Percentiles rank a stretch among this genome's conserved stretches.
These are phyloP conservation scores for Sparus aurata DNA, from an alignment of 2,797 vertebrate genomes.

Conservation along the genomic window DNA sequence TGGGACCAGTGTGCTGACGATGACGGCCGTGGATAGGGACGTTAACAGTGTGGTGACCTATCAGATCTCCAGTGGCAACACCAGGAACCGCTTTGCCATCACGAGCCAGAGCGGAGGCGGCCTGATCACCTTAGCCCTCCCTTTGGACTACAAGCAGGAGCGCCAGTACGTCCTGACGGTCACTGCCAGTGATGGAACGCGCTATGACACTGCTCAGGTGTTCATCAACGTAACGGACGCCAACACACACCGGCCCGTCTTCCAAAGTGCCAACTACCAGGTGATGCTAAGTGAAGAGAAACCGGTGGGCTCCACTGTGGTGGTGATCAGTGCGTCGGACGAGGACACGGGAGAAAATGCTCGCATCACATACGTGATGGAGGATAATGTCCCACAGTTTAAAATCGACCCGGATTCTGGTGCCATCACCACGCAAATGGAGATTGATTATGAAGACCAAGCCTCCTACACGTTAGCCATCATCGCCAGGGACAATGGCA, in stretches of 20 bases:
- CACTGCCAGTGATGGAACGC: slow-evolving; percentile 95
- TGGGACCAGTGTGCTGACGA: slow-evolving; percentile 93
- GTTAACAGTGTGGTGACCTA: slow-evolving; percentile 97
- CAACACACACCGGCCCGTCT: slow-evolving; percentile 96
- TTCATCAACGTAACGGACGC: slow-evolving; percentile 98
- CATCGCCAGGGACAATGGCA: slow-evolving; percentile 95
- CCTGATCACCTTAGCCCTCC: slow-evolving; percentile 93
- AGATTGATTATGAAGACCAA: slow-evolving; percentile 96
- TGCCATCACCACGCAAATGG: slow-evolving; percentile 92
- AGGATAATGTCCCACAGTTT: slow-evolving; percentile 96
- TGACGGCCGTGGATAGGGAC: slow-evolving; percentile 93
- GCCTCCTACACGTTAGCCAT: slow-evolving; percentile 95
- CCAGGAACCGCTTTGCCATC: slow-evolving; percentile 96
- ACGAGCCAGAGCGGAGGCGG: slow-evolving; percentile 97
- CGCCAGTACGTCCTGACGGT: slow-evolving; percentile 95
- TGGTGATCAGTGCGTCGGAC: slow-evolving; percentile 92
- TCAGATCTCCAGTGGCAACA: slow-evolving; percentile 98
- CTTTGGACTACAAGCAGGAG: slow-evolving; percentile 98
- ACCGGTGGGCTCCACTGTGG: slow-evolving; percentile 91
- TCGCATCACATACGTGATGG: slow-evolving; percentile 95
- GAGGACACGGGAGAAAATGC: slow-evolving; percentile 98
- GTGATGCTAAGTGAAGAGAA: slow-evolving; percentile 91
- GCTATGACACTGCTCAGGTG: slow-evolving; percentile 93
- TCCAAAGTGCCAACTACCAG: slow-evolving; percentile 95
- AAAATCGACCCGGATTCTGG: slow-evolving; percentile 93